phyloP scores from a whole-genome alignment of 1,140 invertebrate species.

The Teleogryllus occipitalis region DNA sequence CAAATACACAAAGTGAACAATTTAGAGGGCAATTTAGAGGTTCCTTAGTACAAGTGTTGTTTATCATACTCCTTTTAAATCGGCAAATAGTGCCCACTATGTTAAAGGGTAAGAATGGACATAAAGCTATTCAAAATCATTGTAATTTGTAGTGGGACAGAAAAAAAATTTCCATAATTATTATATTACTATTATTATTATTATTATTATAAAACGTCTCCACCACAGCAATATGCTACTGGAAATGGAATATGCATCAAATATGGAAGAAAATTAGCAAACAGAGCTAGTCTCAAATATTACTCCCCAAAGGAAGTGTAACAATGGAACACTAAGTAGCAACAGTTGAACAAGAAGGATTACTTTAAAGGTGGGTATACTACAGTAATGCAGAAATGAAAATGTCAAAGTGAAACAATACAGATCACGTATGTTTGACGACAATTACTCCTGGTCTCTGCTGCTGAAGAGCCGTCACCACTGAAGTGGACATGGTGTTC shows the following conservation, averaged over 20 bases:
- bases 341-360: conserved; percentile 4
- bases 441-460: conserved; percentile 78
- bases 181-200: too few species aligned
- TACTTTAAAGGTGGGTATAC: neutral
- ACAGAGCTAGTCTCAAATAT: neutral
- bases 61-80: too few species aligned
- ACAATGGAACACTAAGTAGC: conserved; percentile 1
- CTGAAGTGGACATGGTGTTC: conserved; percentile 23
- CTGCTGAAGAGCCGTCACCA: conserved; percentile 47
- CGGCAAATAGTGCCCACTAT: too few species aligned
- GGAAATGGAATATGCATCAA: neutral
- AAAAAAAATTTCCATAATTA: too few species aligned
- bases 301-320: neutral
- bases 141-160: too few species aligned
- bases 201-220: neutral
- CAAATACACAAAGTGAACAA: too few species aligned
- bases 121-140: too few species aligned
- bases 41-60: too few species aligned
- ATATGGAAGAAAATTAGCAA: neutral
- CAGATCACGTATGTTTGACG: conserved; percentile 63
- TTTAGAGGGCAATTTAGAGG: too few species aligned
- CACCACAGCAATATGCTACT: neutral
- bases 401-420: neutral
- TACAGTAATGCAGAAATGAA: neutral
- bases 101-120: too few species aligned